A percentile compares a stretch with the other conserved stretches of the same genome.
Evolutionary conservation across 2,888 invertebrate species (phyloP).

Genomic region (Tineola bisselliella): DNA sequence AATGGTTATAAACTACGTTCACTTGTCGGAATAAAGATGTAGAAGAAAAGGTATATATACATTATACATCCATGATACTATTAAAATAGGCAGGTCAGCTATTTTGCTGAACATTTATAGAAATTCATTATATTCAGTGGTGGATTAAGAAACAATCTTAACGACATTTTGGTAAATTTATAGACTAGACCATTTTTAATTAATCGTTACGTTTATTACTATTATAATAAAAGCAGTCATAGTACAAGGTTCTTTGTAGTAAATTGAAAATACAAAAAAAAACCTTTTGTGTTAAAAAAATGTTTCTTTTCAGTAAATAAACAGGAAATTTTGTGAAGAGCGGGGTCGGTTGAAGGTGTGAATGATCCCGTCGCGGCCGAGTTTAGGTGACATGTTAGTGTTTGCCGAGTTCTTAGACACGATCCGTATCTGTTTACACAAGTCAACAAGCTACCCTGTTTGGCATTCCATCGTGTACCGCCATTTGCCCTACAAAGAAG

Average conservation of each 20-base stretch:
- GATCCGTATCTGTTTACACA: constrained; percentile 15
- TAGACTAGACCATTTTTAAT: too few relatives aligned
- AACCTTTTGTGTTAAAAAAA: neutral
- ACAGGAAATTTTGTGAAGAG: neutral
- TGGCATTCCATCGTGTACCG: constrained; percentile 28
- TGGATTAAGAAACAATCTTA: too few relatives aligned
- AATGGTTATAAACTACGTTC: neutral
- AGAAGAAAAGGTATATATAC: too few relatives aligned
- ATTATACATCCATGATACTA: too few relatives aligned
- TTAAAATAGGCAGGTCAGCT: too few relatives aligned
- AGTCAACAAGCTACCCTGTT: constrained; percentile 23
- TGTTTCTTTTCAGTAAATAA: neutral
- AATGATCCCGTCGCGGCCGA: constrained; percentile 4
- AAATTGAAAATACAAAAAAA: neutral
- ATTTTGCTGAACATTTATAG: too few relatives aligned
- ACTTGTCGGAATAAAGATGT: neutral
- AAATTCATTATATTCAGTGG: too few relatives aligned
- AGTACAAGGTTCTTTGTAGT: too few relatives aligned
- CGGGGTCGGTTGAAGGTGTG: neutral
- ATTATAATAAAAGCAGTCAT: too few relatives aligned
- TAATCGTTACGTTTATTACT: too few relatives aligned
- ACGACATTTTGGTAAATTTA: too few relatives aligned
- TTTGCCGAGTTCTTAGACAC: constrained; percentile 8
- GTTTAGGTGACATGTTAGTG: constrained; percentile 8
- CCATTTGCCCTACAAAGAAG: constrained; percentile 27